Base-by-base conservation (phyloP, 2,797 vertebrate species). In the Todus mexicanus region DNA sequence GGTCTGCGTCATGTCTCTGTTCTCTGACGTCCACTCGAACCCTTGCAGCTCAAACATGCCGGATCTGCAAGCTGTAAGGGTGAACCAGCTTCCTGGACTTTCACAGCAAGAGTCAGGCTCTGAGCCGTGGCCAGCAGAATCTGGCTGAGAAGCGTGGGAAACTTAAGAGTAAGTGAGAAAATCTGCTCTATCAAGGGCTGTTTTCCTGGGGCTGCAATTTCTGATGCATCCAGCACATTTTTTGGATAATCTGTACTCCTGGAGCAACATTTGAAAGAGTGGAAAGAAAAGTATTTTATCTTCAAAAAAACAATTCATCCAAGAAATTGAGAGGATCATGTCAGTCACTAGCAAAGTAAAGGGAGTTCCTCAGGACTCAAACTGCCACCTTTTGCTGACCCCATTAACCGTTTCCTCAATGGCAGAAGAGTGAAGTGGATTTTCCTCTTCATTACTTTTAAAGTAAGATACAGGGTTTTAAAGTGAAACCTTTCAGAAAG, bases 191-290 rank as follows among this genome's bases (percentile, higher is more conserved):
- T 95, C 83, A 95, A 95, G 93, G 90, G 77, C 76, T 97, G 87
- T 95, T 97, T 97, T 96, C 95, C 89, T 96, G 97, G 91, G 96
- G 94, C 90, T 96, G 87, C 72, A 87, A 89, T 97, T 97, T 97
- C 96, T 91, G 73, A 94, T 93, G 94, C 77, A 92, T 95, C 84
- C 89, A 93, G 93, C 97, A 95, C 91, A 84, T 97, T 96, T 66
- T 96, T 96, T 54, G 37, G 81, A 87, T 97, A 97, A 97, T 97
- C 97, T 97, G 70, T 75, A 43, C 69, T 97, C 65, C 93, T 91
- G 82, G 73, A 95, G 86, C 87, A 92, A 91, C 80, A 80, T 83
- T 66, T 38, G 85, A 92, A 95, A 85, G 84, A 96, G 86, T 95
- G 94, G 95, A 93, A 96, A 94, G 92, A 95, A 85, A 86, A 72